Evolutionary conservation across 2,888 invertebrate species (phyloP).

Genomic region (Charanyca ferruginea): DNA sequence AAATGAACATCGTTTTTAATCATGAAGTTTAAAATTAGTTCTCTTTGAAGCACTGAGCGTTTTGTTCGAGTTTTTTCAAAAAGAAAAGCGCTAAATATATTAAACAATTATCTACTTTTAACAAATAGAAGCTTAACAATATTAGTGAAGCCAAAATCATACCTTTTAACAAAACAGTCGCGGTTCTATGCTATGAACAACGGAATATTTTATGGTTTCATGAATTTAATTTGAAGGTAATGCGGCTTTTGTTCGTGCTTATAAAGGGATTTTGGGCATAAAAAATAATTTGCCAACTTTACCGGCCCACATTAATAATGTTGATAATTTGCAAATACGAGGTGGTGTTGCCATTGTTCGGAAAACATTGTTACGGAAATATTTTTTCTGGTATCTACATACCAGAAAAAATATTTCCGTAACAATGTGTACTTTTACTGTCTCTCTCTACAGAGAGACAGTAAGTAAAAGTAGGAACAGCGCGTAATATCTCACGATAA

Average conservation of each 20-base stretch:
- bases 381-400: constrained; percentile 9
- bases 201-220: constrained; percentile 65
- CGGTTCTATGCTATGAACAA: constrained; percentile 52
- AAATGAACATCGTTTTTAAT: constrained; percentile 80
- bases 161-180: constrained; percentile 62
- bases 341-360: constrained; percentile 45
- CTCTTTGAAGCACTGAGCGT: constrained; percentile 73
- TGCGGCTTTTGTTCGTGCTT: constrained; percentile 57
- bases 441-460: too few relatives aligned
- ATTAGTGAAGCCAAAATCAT: constrained; percentile 63
- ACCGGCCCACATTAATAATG: constrained; percentile 47
- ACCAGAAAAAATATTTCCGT: too few relatives aligned
- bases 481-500: too few relatives aligned
- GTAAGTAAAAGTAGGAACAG: too few relatives aligned
- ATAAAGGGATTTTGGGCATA: constrained; percentile 56
- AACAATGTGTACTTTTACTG: too few relatives aligned
- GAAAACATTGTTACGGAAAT: constrained; percentile 32
- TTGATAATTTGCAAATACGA: constrained; percentile 56
- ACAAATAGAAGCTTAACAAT: constrained; percentile 66
- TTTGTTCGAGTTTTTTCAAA: constrained; percentile 63
- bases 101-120: constrained; percentile 70
- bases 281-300: constrained; percentile 58
- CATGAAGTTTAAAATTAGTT: constrained; percentile 80
- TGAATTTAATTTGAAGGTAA: constrained; percentile 65
- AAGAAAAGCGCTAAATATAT: constrained; percentile 68